Percentiles rank a stretch among this genome's conserved stretches.
These are phyloP conservation scores for Anarrhichthys ocellatus DNA, from an alignment of 2,113 vertebrate species.

Conservation along the genomic window DNA sequence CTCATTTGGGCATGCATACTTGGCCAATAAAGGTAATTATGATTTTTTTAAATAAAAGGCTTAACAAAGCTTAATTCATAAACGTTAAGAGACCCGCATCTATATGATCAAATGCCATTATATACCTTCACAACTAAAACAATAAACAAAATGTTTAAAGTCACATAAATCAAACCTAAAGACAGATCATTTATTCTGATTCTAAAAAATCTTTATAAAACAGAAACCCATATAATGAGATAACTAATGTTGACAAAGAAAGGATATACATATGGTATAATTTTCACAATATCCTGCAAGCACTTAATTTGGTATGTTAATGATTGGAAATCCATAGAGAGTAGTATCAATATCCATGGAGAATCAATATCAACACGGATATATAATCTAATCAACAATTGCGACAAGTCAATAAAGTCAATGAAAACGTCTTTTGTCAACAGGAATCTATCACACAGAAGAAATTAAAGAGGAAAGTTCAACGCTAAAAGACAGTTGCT, in stretches of 20 bases:
- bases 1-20: background rate
- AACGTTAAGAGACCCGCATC: background rate
- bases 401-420: background rate
- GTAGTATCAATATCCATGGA: background rate
- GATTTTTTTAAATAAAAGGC: background rate
- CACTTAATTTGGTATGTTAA: background rate
- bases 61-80: background rate
- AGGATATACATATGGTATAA: background rate
- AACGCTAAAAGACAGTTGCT: background rate
- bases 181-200: background rate
- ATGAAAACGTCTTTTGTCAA: background rate
- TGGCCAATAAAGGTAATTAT: background rate
- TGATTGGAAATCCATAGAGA: background rate
- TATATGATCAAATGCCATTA: background rate
- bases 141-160: background rate
- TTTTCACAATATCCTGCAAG: background rate
- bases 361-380: background rate
- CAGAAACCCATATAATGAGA: background rate
- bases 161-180: background rate
- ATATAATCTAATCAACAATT: background rate
- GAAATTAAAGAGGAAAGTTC: background rate
- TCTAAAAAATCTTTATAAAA: background rate
- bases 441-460: background rate
- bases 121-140: constrained; percentile 10
- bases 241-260: background rate